These are phyloP conservation scores for Scrobipalpa costella DNA, from an alignment of 2,888 invertebrate species.

Conservation along the genomic window DNA sequence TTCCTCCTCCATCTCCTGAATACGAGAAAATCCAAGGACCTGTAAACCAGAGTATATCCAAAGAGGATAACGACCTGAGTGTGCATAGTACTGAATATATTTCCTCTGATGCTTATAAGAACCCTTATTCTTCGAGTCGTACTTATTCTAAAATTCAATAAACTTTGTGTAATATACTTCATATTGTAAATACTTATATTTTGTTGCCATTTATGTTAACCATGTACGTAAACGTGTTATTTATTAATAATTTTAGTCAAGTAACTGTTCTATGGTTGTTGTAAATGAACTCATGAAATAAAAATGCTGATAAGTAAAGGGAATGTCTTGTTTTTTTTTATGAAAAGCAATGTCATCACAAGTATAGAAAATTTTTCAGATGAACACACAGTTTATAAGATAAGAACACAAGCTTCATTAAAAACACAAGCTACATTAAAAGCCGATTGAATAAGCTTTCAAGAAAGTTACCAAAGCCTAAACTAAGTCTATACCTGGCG, in stretches of 20 bases:
- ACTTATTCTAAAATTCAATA: constrained; percentile 54
- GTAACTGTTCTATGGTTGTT: background rate
- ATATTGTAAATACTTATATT: constrained; percentile 1
- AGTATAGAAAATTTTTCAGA: background rate
- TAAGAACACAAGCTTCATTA: too few relatives aligned
- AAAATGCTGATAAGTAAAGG: constrained; percentile 3
- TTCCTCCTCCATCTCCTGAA: constrained; percentile 51
- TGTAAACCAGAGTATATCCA: constrained; percentile 52
- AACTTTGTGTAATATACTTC: constrained; percentile 17
- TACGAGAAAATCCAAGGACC: constrained; percentile 61
- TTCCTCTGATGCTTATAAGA: constrained; percentile 65
- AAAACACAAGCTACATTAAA: too few relatives aligned
- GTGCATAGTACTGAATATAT: constrained; percentile 58
- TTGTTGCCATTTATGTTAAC: constrained; percentile 25
- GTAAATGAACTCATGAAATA: background rate
- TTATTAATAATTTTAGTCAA: constrained; percentile 12
- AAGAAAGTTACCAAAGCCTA: too few relatives aligned
- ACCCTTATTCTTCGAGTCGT: constrained; percentile 53
- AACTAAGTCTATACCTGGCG: too few relatives aligned
- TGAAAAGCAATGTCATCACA: too few relatives aligned
- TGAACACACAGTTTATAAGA: background rate
- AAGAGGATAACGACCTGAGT: constrained; percentile 65
- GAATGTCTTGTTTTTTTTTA: background rate
- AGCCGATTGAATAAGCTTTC: too few relatives aligned
- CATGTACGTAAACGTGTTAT: constrained; percentile 11